A percentile compares a stretch with the other conserved stretches of the same genome.
Evolutionary conservation across 53 echinoderm and acorn worm species (phyloP).

Genomic region (Apostichopus leukothele): DNA sequence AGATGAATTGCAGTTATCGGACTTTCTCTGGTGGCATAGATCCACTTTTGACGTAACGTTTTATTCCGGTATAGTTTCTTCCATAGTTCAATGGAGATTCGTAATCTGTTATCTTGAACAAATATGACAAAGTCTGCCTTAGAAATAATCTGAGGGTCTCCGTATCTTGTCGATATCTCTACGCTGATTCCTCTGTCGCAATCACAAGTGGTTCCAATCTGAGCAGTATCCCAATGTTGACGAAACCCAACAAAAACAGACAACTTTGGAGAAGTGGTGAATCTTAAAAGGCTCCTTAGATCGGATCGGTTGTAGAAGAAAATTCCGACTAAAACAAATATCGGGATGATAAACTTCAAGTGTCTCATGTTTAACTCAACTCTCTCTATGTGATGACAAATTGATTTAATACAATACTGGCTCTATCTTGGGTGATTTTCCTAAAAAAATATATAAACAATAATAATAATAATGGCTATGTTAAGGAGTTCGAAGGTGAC

Average conservation of each 20-base stretch:
- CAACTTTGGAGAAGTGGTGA: neutral
- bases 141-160: neutral
- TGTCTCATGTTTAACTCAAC: too few species aligned
- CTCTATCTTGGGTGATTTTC: too few species aligned
- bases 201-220: neutral
- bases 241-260: conserved; percentile 31
- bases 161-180: neutral
- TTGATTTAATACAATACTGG: too few species aligned
- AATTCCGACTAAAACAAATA: too few species aligned
- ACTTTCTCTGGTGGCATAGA: conserved; percentile 28
- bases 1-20: neutral
- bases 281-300: neutral
- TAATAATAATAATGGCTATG: too few species aligned
- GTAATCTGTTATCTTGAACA: neutral
- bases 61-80: neutral
- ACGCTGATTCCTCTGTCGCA: neutral
- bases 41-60: neutral
- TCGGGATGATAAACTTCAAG: too few species aligned
- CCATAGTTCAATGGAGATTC: neutral
- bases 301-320: too few species aligned
- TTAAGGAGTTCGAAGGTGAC: too few species aligned
- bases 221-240: conserved; percentile 4
- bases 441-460: too few species aligned
- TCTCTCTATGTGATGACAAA: too few species aligned
- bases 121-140: conserved; percentile 16